Evolutionary conservation across 1,140 invertebrate species (phyloP).

Genomic region (Caenorhabditis latens): DNA sequence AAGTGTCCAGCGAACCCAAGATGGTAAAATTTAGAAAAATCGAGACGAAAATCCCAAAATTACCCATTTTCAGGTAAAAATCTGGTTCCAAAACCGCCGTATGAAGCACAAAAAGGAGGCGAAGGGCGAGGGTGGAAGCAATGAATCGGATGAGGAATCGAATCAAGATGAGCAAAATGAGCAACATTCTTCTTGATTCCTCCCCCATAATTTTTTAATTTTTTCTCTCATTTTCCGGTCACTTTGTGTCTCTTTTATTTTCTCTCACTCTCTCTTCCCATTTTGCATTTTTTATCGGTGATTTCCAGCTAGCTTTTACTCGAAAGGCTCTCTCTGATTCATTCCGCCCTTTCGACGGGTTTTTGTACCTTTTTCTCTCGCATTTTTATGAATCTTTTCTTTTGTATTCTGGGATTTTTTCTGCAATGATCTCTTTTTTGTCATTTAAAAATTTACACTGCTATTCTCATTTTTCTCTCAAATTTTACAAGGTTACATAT

Average conservation of each 20-base stretch:
- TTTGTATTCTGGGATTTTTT: too few relatives aligned
- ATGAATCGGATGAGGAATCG: slow-evolving; percentile 62
- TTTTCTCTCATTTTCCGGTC: slow-evolving; percentile 1
- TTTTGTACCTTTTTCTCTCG: too few relatives aligned
- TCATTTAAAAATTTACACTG: too few relatives aligned
- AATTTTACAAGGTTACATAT: too few relatives aligned
- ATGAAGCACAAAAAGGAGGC: slow-evolving; percentile 69
- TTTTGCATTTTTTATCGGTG: slow-evolving; percentile 39
- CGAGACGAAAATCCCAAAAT: background rate
- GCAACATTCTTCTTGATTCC: slow-evolving; percentile 7
- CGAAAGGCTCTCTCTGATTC: too few relatives aligned
- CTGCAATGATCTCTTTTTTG: too few relatives aligned
- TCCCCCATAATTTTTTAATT: background rate
- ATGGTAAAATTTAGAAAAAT: too few relatives aligned
- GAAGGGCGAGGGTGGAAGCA: slow-evolving; percentile 64
- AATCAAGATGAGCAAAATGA: slow-evolving; percentile 61
- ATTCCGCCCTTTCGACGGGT: too few relatives aligned
- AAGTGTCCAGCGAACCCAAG: too few relatives aligned
- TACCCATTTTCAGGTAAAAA: slow-evolving; percentile 79
- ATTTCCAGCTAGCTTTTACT: background rate
- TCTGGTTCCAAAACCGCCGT: slow-evolving; percentile 70
- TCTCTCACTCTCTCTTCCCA: background rate
- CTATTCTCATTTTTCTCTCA: too few relatives aligned
- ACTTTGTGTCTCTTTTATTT: background rate
- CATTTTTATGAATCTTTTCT: too few relatives aligned